A percentile compares a stretch with the other conserved stretches of the same genome.
These are phyloP conservation scores for Elysia chlorotica DNA, from an alignment of 1,140 invertebrate species.

Conservation along the genomic window DNA sequence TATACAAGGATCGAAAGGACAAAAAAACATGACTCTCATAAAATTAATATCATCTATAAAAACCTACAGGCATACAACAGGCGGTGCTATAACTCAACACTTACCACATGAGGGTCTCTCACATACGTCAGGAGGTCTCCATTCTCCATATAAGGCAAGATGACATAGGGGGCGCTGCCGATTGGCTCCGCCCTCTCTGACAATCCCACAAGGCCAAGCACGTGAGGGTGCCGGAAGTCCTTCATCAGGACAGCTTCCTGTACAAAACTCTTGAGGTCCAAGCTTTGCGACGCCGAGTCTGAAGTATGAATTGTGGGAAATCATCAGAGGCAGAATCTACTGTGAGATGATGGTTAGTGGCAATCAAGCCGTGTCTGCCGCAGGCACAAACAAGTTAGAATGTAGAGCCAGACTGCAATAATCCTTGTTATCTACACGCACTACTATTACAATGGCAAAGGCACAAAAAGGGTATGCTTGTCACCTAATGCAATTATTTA, in stretches of 20 bases:
- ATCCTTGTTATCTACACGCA: neutral
- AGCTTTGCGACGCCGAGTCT: conserved; percentile 14
- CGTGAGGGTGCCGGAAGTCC: conserved; percentile 61
- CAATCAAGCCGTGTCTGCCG: no score
- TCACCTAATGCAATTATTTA: no score
- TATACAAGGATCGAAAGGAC: no score
- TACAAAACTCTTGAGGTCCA: conserved; percentile 38
- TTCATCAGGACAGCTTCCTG: conserved; percentile 64
- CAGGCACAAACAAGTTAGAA: neutral
- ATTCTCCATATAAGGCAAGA: conserved; percentile 62
- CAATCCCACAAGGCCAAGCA: conserved; percentile 60
- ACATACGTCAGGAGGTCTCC: conserved; percentile 62
- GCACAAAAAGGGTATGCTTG: no score
- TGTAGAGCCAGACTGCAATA: neutral
- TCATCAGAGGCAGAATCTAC: no score
- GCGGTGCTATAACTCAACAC: no score
- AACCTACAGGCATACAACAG: no score
- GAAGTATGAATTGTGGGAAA: no score
- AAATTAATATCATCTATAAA: no score
- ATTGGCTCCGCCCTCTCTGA: conserved; percentile 56
- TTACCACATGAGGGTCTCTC: conserved; percentile 51
- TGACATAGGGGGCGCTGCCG: conserved; percentile 53
- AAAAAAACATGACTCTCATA: no score
- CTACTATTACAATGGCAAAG: no score
- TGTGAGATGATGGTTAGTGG: no score